Conservation (phyloP, 1,140 invertebrate species). For the Nasonia vitripennis region DNA sequence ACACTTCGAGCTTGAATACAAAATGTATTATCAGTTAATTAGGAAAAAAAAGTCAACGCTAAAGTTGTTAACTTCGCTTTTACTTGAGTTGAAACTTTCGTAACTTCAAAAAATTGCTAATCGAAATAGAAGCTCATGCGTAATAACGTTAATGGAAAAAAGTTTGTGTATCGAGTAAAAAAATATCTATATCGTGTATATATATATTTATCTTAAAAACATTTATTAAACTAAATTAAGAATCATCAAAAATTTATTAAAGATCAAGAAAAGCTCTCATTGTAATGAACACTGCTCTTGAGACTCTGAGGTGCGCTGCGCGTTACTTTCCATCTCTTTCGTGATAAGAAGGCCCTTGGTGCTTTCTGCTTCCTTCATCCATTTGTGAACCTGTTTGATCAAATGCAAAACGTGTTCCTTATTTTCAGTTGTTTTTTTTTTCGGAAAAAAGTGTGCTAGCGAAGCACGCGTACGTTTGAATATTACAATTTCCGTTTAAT, state of each 20-base stretch:
- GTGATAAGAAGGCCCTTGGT: slow-evolving; percentile 75
- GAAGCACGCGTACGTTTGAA: no score
- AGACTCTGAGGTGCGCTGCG: slow-evolving; percentile 54
- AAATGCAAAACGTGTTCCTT: slow-evolving; percentile 11
- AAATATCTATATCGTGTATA: neutral
- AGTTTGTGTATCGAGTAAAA: neutral
- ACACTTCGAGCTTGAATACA: neutral
- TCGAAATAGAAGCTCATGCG: neutral
- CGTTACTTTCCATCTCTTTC: slow-evolving; percentile 62
- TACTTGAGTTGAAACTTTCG: no score
- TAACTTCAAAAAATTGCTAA: no score
- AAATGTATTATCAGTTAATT: neutral
- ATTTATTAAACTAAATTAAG: slow-evolving; percentile 35
- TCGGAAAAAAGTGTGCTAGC: neutral
- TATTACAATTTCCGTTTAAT: no score
- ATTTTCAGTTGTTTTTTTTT: neutral
- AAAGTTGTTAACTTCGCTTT: no score
- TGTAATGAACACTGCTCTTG: slow-evolving; percentile 67
- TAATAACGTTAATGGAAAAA: neutral
- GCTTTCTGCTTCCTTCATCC: slow-evolving; percentile 78
- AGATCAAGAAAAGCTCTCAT: slow-evolving; percentile 53
- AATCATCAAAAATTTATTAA: slow-evolving; percentile 23
- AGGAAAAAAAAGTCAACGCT: neutral
- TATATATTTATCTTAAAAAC: slow-evolving; percentile 5
- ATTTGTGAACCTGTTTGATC: slow-evolving; percentile 72